A percentile compares a stretch with the other conserved stretches of the same genome.
Conservation (phyloP, 2,113 vertebrate genomes). For the Osmerus mordax region DNA sequence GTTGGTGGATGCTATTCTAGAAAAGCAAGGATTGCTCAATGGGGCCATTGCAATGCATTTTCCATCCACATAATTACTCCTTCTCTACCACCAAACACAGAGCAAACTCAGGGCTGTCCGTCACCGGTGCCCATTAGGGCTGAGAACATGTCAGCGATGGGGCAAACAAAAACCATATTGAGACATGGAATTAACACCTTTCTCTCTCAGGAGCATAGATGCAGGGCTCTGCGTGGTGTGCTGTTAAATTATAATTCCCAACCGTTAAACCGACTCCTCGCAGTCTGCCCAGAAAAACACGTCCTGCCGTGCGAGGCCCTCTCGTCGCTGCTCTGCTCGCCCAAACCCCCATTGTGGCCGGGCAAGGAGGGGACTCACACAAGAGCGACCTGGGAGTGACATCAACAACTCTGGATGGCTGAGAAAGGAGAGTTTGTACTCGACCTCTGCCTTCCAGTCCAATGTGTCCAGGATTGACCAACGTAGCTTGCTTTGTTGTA, state of each 20-base stretch:
- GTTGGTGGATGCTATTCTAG: constrained; percentile 41
- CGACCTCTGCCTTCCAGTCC: background rate
- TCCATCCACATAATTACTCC: constrained; percentile 33
- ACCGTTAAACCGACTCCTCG: constrained; percentile 48
- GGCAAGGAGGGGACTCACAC: constrained; percentile 18
- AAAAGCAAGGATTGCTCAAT: constrained; percentile 45
- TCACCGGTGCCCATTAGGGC: constrained; percentile 33
- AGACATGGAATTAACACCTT: constrained; percentile 49
- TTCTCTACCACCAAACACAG: constrained; percentile 1
- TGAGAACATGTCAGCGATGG: constrained; percentile 9
- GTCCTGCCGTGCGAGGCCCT: constrained; percentile 15
- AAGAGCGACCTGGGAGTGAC: constrained; percentile 36
- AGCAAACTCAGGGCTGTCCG: constrained; percentile 14
- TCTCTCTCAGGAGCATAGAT: constrained; percentile 23
- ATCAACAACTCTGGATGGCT: constrained; percentile 32
- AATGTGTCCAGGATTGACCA: background rate
- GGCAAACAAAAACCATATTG: constrained; percentile 35
- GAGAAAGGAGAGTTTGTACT: background rate
- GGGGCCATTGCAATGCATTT: constrained; percentile 27
- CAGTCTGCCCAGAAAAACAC: constrained; percentile 58
- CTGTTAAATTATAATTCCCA: constrained; percentile 47
- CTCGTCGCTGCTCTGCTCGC: constrained; percentile 23
- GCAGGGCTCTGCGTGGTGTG: constrained; percentile 13
- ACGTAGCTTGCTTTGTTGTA: too few species aligned
- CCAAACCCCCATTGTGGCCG: background rate